Evolutionary conservation across 1,140 invertebrate genomes (phyloP).

Genomic region (Latrodectus geometricus): DNA sequence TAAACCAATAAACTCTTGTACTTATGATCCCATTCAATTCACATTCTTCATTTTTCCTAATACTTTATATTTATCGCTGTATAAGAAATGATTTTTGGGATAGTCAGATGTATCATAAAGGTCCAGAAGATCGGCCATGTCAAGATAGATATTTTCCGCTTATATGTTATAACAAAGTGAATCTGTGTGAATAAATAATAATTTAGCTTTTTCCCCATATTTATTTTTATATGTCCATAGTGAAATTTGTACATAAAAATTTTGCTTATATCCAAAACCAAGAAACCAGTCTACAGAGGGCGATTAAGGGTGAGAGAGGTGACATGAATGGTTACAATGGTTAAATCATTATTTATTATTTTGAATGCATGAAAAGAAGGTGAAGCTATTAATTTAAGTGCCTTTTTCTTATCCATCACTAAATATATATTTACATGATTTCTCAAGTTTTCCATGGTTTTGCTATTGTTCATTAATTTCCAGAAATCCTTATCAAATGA

Average conservation of each 20-base stretch:
- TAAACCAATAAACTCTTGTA: slow-evolving; percentile 20
- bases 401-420: not conserved
- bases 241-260: slow-evolving; percentile 4
- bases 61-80: slow-evolving; percentile 5
- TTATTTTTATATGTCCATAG: not conserved
- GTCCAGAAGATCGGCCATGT: not conserved
- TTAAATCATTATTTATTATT: not conserved
- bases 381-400: not conserved
- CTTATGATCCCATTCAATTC: not conserved
- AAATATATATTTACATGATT: not conserved
- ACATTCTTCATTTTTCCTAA: slow-evolving; percentile 45
- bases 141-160: not conserved
- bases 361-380: slow-evolving; percentile 4
- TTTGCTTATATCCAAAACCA: not conserved
- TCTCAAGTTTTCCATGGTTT: not conserved
- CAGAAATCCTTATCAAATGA: not conserved
- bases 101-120: not conserved
- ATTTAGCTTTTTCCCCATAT: not conserved
- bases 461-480: not conserved
- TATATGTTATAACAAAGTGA: slow-evolving; percentile 5
- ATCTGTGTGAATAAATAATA: not conserved
- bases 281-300: not conserved
- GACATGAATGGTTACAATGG: not conserved
- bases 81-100: not conserved
- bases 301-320: not conserved